These are phyloP conservation scores for Drusus annulatus DNA, from an alignment of 1,140 invertebrate genomes.

Conservation along the genomic window DNA sequence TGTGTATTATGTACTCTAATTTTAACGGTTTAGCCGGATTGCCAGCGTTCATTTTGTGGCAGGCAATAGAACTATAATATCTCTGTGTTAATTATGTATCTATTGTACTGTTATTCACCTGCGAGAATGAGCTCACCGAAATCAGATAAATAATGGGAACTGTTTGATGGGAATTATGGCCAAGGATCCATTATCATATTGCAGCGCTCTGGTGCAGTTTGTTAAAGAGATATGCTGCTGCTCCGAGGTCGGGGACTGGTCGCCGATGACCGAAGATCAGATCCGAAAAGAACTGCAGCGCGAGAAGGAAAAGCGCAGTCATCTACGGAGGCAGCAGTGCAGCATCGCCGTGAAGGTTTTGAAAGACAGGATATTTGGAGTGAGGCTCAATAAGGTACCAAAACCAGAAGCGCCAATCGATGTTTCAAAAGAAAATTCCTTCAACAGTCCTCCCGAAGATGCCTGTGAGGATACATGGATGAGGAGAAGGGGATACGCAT, in stretches of 20 bases:
- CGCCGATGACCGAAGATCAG: conserved; percentile 60
- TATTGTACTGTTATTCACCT: too few species aligned
- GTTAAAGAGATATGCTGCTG: conserved; percentile 70
- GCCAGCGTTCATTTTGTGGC: too few species aligned
- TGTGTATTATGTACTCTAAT: too few species aligned
- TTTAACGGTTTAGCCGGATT: too few species aligned
- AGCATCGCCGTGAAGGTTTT: conserved; percentile 46
- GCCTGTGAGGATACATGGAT: conserved; percentile 37
- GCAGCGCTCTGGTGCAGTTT: conserved; percentile 66
- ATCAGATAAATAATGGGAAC: conserved; percentile 3
- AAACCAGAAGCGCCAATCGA: conserved; percentile 14
- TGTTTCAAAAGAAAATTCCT: neutral
- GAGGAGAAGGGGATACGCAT: conserved; percentile 49
- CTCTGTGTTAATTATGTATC: too few species aligned
- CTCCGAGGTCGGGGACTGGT: conserved; percentile 69
- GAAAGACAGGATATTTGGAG: conserved; percentile 44
- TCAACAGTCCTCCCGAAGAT: conserved; percentile 24
- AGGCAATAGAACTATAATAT: too few species aligned
- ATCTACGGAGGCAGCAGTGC: conserved; percentile 35
- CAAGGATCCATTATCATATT: conserved; percentile 53
- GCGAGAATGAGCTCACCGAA: neutral
- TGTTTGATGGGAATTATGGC: conserved; percentile 22
- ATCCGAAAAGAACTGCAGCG: conserved; percentile 43
- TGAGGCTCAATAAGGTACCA: neutral
- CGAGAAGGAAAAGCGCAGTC: conserved; percentile 38